Base-by-base conservation (phyloP, 2,888 invertebrate genomes). In the Morpho achilles region DNA sequence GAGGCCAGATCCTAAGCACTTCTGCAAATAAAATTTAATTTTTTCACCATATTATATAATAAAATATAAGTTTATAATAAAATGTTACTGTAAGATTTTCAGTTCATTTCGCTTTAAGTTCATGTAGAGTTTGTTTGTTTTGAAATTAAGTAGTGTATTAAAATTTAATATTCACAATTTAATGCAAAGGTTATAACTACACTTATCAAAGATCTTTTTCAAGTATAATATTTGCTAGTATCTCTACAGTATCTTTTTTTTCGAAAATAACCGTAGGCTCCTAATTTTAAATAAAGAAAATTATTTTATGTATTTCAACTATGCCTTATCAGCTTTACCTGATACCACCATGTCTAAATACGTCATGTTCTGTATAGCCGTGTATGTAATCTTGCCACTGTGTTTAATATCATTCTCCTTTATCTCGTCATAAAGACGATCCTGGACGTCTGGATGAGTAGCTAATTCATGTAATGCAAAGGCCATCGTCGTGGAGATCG, bases 341-440 rank as follows among this genome's bases (percentile, higher is more conserved):
- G 90, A 87, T 0, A 92, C 70, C 0, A 92, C 89, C 91, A 91
- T 91, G 55, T 92, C 92, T 77, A 93, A 68, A 63, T 92, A 93
- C 48, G 86, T 86, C 90, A 93, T 85, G 23, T 79, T 78, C 58
- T 83, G 76, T 0, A 92, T 69, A 1, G 73, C 73, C 16, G 87
- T 87, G 60, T 91, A 92, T 10, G 72, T 80, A 0, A 91, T 63
- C 1, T 73, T 74, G 1, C 76, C 80, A 0, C 77, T 80, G 8
- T 79, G 74, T 16, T 79, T 75, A 2, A 64, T 66, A 9, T 80
- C 73, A 3, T 80, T 76, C 47, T 87, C 81, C 40, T 79, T 78
- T 41, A 93, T 86, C 79, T 93, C 93, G 53, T 82, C 66, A 8
- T 77, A 80, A 1, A 93, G 75, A 60, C 73, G 83, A 2, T 82